phyloP scores from a whole-genome alignment of 2,797 vertebrate genomes.

The Sphenopsis melanotis region DNA sequence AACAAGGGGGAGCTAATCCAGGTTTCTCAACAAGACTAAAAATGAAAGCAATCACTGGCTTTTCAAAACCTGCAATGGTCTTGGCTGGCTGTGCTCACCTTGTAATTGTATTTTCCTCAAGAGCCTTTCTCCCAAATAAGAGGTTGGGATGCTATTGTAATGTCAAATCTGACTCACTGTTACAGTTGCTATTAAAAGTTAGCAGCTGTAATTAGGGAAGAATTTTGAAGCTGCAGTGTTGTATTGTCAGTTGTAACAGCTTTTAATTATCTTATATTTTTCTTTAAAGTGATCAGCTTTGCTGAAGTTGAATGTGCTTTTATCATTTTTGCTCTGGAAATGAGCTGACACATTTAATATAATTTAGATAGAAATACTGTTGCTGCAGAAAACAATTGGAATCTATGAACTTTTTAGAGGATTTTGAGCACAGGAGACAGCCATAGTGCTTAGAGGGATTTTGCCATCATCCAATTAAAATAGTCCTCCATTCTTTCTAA shows the following conservation, averaged over 20 bases:
- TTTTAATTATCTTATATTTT: constrained; percentile 69
- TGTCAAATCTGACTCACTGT: constrained; percentile 55
- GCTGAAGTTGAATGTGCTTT: constrained; percentile 53
- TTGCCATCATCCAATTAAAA: constrained; percentile 54
- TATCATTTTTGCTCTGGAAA: constrained; percentile 61
- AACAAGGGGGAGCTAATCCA: constrained; percentile 1
- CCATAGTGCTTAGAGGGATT: constrained; percentile 36
- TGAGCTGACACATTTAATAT: constrained; percentile 50
- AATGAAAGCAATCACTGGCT: neutral
- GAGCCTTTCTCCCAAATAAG: constrained; percentile 18
- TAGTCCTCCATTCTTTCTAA: constrained; percentile 48
- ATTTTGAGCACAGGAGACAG: constrained; percentile 35
- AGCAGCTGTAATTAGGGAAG: constrained; percentile 66
- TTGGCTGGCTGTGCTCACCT: neutral
- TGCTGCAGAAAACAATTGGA: constrained; percentile 57
- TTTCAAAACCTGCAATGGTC: constrained; percentile 17
- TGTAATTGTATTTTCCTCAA: constrained; percentile 2
- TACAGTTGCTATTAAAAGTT: constrained; percentile 61
- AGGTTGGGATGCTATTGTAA: constrained; percentile 5
- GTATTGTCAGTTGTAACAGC: constrained; percentile 62
- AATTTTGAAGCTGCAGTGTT: constrained; percentile 62
- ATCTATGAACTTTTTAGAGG: constrained; percentile 54
- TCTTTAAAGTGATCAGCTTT: constrained; percentile 59
- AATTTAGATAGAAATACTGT: constrained; percentile 52
- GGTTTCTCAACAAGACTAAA: neutral